Evolutionary conservation across 2,113 vertebrate species (phyloP).

Genomic region (Morone chrysops): DNA sequence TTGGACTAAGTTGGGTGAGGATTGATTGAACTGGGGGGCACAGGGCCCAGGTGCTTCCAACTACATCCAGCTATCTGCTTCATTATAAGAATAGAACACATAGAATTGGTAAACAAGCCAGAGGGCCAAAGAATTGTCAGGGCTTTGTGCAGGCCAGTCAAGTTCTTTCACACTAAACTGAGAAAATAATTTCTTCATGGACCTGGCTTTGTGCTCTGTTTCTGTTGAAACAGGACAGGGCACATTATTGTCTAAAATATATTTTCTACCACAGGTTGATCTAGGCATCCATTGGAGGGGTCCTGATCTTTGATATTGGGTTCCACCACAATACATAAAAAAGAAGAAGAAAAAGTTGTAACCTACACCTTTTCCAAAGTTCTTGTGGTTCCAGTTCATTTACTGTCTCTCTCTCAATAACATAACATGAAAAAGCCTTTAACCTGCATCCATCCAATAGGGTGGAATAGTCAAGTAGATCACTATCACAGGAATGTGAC

Average conservation of each 20-base stretch:
- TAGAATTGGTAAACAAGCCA: too few species aligned
- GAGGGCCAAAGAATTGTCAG: too few species aligned
- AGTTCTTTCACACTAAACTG: too few species aligned
- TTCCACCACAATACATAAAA: neutral
- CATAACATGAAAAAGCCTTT: neutral
- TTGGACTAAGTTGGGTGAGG: too few species aligned
- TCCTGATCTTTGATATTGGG: neutral
- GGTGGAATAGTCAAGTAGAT: neutral
- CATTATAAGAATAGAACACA: too few species aligned
- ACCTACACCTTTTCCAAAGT: neutral
- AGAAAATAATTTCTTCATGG: too few species aligned
- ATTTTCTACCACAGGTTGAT: neutral
- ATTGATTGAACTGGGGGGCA: too few species aligned
- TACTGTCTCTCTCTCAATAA: neutral
- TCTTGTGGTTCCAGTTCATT: neutral
- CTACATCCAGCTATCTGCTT: too few species aligned
- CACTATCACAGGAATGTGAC: slow-evolving; percentile 19
- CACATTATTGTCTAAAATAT: neutral
- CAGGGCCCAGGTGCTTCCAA: too few species aligned
- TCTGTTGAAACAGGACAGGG: too few species aligned
- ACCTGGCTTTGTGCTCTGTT: too few species aligned
- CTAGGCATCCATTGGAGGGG: neutral
- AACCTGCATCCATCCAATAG: neutral
- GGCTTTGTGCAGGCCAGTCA: too few species aligned
- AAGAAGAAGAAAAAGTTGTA: neutral